Conservation (phyloP, 2,113 vertebrate genomes). For the Alligator sinensis region DNA sequence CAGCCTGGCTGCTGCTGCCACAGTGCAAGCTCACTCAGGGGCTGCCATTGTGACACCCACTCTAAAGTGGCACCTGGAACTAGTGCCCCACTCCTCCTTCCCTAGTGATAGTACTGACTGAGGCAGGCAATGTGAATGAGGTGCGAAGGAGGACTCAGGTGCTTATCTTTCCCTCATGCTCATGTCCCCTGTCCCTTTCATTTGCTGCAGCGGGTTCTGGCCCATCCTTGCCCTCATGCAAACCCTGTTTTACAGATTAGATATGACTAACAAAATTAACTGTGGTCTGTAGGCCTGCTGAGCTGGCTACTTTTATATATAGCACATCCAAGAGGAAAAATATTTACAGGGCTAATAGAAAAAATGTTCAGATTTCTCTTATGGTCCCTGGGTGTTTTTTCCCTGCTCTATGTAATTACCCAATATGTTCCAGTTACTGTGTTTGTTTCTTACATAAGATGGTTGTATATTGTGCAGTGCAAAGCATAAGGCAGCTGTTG, state of each 20-base stretch:
- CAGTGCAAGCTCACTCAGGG: no score
- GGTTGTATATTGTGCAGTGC: background rate
- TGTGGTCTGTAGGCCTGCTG: background rate
- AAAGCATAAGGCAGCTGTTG: background rate
- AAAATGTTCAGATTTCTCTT: background rate
- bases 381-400: background rate
- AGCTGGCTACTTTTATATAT: background rate
- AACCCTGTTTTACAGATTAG: background rate
- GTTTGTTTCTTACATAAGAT: background rate
- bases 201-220: background rate
- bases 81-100: no score
- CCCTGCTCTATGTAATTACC: background rate
- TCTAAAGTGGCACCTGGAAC: no score
- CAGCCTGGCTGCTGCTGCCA: no score
- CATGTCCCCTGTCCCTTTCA: background rate
- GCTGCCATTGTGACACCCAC: no score
- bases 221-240: background rate
- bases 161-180: background rate
- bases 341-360: accelerated
- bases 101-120: no score
- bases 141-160: background rate
- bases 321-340: background rate
- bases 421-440: background rate
- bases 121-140: no score
- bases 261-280: background rate